These are phyloP conservation scores for Drosophila pseudoananassae DNA, from an alignment of 1,140 invertebrate genomes.

Conservation along the genomic window DNA sequence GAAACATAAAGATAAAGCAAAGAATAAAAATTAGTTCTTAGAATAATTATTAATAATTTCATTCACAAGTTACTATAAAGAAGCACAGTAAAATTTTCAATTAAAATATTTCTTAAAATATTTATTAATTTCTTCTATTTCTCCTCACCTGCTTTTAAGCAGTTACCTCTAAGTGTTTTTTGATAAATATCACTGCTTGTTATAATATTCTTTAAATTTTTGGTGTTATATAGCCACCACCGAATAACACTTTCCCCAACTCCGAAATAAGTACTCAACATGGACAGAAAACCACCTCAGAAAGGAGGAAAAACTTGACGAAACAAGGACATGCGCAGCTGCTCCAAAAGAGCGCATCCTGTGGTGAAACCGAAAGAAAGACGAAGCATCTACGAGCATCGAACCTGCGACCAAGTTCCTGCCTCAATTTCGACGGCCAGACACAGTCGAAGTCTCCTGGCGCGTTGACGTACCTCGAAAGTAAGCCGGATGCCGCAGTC, in stretches of 20 bases:
- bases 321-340: slow-evolving; percentile 50
- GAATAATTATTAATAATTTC: too few species aligned
- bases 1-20: too few species aligned
- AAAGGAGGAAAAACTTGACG: slow-evolving; percentile 37
- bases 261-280: slow-evolving; percentile 3
- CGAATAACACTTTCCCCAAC: neutral
- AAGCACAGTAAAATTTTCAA: too few species aligned
- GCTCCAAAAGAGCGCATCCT: slow-evolving; percentile 1
- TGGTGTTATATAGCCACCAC: slow-evolving; percentile 5
- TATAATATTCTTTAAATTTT: neutral
- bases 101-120: too few species aligned
- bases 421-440: slow-evolving; percentile 45
- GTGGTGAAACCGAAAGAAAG: slow-evolving; percentile 18
- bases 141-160: too few species aligned
- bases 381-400: slow-evolving; percentile 11
- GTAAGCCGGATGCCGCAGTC: slow-evolving; percentile 26
- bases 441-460: slow-evolving; percentile 73
- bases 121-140: too few species aligned
- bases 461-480: slow-evolving; percentile 60
- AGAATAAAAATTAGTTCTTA: too few species aligned
- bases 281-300: slow-evolving; percentile 1
- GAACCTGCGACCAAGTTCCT: slow-evolving; percentile 47
- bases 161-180: too few species aligned
- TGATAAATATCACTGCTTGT: too few species aligned
- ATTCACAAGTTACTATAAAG: too few species aligned